Base-by-base conservation (phyloP, 2,888 invertebrate genomes). In the Ceraclea dissimilis region DNA sequence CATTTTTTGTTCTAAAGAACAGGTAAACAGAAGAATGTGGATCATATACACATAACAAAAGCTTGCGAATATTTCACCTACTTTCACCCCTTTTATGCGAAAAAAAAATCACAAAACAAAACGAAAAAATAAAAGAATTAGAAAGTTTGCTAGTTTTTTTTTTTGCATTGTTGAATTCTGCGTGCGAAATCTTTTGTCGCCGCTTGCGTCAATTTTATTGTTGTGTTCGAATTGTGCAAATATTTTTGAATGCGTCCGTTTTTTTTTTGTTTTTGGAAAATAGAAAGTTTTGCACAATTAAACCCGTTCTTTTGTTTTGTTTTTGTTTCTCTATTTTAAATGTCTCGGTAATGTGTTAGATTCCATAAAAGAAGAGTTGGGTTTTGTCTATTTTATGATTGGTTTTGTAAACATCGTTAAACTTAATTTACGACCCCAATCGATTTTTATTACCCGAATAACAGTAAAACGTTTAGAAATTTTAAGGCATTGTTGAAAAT, bases 271-370 rank as follows among this genome's bases (percentile, higher is more conserved):
- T 2, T 39, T 13, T 55, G 49, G 50, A 50, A 46, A 51, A 50
- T 46, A 55, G 47, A 51, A 47, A 55, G 55, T 51, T 54, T 49
- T 51, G 51, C 55, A 50, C 44, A 50, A 19, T 18, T 21, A 33
- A 52, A 51, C 43, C 50, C 51, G 33, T 47, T 46, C 17, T 50
- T 2, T 17, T 44, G n/a, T 31, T 31, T 31, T 31, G 6, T 31
- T 31, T 31, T 31, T 31, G 31, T 31, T n/a, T n/a, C 10, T 26
- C 26, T 26, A 26, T 10, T 26, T 10, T 26, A 6, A 10, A 6
- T 10, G 10, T 6, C 26, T 26, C 26, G 26, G 4, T 6, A 26
- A 26, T 10, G 4, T 4, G 26, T 26, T 4, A 10, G 10, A 6
- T 10, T 6, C 26, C 26, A 26, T 26, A 26, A 26, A 26, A 26